Evolutionary conservation across 2,113 vertebrate species (phyloP), one percentile per base, ranked within the genome.

Genomic region (Mus pahari): DNA sequence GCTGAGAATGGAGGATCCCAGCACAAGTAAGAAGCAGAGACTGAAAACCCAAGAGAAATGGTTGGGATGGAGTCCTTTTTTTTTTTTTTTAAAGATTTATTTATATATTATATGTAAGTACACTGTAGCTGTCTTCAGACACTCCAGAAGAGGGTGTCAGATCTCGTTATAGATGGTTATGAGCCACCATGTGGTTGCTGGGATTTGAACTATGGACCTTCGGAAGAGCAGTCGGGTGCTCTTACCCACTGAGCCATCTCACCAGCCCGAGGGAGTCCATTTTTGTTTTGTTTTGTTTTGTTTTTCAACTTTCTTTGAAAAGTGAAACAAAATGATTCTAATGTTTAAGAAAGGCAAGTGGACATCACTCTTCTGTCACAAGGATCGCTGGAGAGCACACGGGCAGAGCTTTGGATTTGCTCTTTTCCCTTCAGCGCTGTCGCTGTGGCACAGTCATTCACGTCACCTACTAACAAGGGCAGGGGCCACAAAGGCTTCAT

Each of bases 401-500:
- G 92, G 81, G 88, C 22, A 86, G 77, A 91, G 62, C 24, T 81
- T 68, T 19, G 62, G 31, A 26, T 92, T 92, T 93, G 33, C 86
- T 74, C 86, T 83, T 60, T 89, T 73, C 39, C 24, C 81, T 86
- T 94, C 64, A 94, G 89, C 62, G 87, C 58, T 62, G 45, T 62
- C 89, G 94, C 78, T 92, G 77, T 86, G 94, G 89, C 36, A 33
- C 11, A 93, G 53, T 78, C 74, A 96, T 86, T 89, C 89, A 97
- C 78, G 93, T 96, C 97, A 97, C 88, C 92, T 88, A 84, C 92
- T 95, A 95, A 94, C 73, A 87, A 93, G 48, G 95, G 81, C 95
- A 94, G 39, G 82, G 89, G 74, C 86, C 75, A 94, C 79, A 79
- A 62, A 73, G 91, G 87, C 88, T 94, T 93, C 86, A 92, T 92